Evolutionary conservation across 2,797 vertebrate species (phyloP), one percentile per base, ranked within the genome.

Genomic region (Pogonophryne albipinna): DNA sequence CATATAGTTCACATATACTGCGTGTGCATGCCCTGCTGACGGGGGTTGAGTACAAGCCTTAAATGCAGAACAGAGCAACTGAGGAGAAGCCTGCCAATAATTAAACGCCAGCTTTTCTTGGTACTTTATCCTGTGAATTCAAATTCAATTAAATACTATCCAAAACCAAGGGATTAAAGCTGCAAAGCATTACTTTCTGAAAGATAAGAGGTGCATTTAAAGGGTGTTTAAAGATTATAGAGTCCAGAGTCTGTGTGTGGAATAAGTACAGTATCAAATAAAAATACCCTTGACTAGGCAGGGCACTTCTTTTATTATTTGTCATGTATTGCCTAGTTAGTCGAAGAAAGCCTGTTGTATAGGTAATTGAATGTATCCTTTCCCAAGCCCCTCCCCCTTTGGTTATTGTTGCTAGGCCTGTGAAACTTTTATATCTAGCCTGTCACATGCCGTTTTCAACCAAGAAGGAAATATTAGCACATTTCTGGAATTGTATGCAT

Each of bases 1-100:
- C 81, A 85, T 85, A 86, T 79, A 75, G 63, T 78, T 86, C 85
- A 90, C 88, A 93, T 90, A 87, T 46, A 67, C 84, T 9, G 8
- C 34, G 62, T 13, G 19, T 81, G 86, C 87, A 91, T 87, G 86
- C 78, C 83, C 64, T 31, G 71, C 74, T 79, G 71, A 74, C 60
- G 55, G 58, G 73, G 52, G 71, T 31, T 51, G 31, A 51, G 71
- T 53, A 66, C 47, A 44, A 74, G 50, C 60, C 66, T 76, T 59
- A 42, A 70, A 65, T 46, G 67, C 38, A 53, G 27, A 17, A 13
- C 44, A 44, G 31, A 61, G 42, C 42, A 19, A 66, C 64, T 42
- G 60, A 72, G 14, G 4, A 15, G 53, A 42, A 38, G 51, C 45
- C 66, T 55, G 27, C 12, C n/a, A 31, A 19, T n/a, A 0, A 42